Base-by-base conservation (phyloP, 2,888 invertebrate genomes). In the Thera obeliscata region DNA sequence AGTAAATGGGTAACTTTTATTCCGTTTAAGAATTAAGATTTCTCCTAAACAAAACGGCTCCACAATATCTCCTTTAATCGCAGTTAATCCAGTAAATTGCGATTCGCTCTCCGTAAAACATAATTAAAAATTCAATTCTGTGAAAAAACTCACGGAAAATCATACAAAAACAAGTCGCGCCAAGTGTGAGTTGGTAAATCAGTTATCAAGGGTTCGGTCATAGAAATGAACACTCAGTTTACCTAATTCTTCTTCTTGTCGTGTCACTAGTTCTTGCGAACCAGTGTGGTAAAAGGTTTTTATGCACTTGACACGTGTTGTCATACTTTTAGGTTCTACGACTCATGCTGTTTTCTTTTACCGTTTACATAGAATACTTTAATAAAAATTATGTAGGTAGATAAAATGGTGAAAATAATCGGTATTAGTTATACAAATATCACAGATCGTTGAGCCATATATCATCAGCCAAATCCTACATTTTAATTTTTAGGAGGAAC, bases 61-160 rank as follows among this genome's bases (percentile, higher is more conserved):
- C 75, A 74, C 76, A 76, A 76, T 80, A 79, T 80, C 80, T 75
- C 77, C 70, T 72, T 68, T 76, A 86, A 87, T 85, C 81, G 86
- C 86, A 89, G 89, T 91, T 93, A 92, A 92, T 92, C 85, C 82
- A 74, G 84, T 80, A 87, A 91, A 93, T 93, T 91, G 91, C 89
- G 84, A 89, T 87, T 89, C 90, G 88, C 86, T 82, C 84, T 87
- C 81, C 90, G 88, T 92, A 91, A 92, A 93, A 89, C 87, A 90
- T 90, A 92, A 93, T 93, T 93, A 93, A 93, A 92, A 93, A 89
- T 87, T 87, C 89, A 87, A 91, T 90, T 87, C 84, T 74, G 84
- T 75, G 75, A 82, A 85, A 88, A 87, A 86, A 82, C 58, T 67
- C 63, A 64, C 60, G 22, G 60, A 66, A 66, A 69, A 54, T 60